Evolutionary conservation across 2,888 invertebrate genomes (phyloP).

Genomic region (Lasioglossum oenotherae): DNA sequence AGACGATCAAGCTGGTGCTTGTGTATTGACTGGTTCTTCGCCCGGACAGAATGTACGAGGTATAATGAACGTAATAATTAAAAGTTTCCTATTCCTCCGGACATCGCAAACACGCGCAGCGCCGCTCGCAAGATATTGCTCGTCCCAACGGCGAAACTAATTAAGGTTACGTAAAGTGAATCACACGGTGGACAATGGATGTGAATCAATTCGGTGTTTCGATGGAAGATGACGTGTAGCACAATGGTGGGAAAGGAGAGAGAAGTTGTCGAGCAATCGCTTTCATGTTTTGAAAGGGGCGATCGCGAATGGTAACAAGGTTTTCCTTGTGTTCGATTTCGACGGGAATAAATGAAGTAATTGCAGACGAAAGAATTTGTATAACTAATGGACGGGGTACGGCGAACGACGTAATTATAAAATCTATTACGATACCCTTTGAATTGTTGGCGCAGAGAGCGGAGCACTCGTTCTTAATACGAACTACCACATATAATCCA

Average conservation of each 20-base stretch:
- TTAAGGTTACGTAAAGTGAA: conserved; percentile 8
- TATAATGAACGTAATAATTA: background rate
- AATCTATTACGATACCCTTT: background rate
- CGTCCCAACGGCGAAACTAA: background rate
- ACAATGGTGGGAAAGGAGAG: background rate
- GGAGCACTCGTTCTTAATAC: background rate
- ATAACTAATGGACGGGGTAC: background rate
- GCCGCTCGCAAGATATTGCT: background rate
- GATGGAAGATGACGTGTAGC: background rate
- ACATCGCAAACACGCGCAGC: background rate
- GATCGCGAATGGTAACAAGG: background rate
- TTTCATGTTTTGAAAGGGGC: background rate
- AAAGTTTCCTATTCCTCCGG: background rate
- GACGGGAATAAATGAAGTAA: background rate
- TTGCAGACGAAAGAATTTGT: background rate
- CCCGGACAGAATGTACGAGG: background rate
- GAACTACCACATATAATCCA: conserved; percentile 32
- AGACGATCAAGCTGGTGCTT: too few relatives aligned
- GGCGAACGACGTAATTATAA: background rate
- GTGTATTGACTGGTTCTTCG: background rate
- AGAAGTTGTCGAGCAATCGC: background rate
- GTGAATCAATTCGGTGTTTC: conserved; percentile 9
- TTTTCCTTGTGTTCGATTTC: background rate
- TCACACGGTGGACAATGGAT: conserved; percentile 1
- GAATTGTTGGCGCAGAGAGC: background rate